Evolutionary conservation across 2,113 vertebrate species (phyloP).

Genomic region (Chionodraco myersi): DNA sequence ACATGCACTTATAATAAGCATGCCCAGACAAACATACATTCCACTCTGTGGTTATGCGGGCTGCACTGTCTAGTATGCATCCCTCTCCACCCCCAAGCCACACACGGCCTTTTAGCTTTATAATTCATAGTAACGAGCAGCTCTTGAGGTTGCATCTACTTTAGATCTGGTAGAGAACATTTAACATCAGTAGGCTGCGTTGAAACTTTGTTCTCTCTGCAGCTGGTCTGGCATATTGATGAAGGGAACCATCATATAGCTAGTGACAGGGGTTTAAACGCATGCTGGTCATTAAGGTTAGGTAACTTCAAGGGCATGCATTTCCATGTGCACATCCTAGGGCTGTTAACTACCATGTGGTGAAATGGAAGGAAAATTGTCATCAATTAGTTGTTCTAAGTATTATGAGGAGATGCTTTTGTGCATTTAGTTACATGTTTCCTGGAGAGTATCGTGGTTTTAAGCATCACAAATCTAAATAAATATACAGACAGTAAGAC

Average conservation of each 20-base stretch:
- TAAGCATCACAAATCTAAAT: not conserved
- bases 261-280: not conserved
- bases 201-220: constrained; percentile 30
- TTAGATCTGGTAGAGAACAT: constrained; percentile 31
- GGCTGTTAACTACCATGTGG: not conserved
- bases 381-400: not conserved
- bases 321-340: not conserved
- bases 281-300: constrained; percentile 10
- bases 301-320: not conserved
- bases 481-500: not conserved
- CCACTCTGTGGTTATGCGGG: constrained; percentile 83
- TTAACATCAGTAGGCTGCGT: constrained; percentile 21
- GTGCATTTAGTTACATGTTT: not conserved
- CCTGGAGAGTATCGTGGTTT: not conserved
- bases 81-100: constrained; percentile 45
- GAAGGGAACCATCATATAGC: constrained; percentile 15
- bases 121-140: constrained; percentile 45
- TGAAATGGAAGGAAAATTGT: not conserved
- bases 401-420: not conserved
- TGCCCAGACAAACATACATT: constrained; percentile 88
- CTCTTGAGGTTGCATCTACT: constrained; percentile 41
- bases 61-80: constrained; percentile 84
- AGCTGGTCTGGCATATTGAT: constrained; percentile 2
- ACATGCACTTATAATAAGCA: constrained; percentile 78
- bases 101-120: constrained; percentile 25